Base-by-base conservation (phyloP, 2,888 invertebrate species). In the Chaetoderma sp. region DNA sequence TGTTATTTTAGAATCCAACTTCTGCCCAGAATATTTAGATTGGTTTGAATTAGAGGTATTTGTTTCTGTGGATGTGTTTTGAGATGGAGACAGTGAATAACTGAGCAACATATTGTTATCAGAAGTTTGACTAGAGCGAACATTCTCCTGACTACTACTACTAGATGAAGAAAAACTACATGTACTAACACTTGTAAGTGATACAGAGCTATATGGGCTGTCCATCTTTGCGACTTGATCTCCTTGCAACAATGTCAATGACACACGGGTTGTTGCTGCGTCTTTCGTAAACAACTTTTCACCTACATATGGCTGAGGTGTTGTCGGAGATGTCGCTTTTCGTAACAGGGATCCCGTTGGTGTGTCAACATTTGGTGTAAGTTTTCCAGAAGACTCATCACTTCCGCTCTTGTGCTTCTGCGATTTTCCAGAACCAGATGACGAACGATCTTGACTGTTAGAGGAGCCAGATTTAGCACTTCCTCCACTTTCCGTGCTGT, bases 241-340 rank as follows among this genome's bases (percentile, higher is more conserved):
- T n/a, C 64, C 61, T 25, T 75, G 72, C 36, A 82, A 59, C 47
- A 80, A 54, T 67, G 77, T 77, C 2, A 78, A 77, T 18, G 83
- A 75, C 23, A 83, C 77, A 23, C 83, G 73, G 10, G 81, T 83
- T 1, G 82, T 83, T 1, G 78, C 78, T 30, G 82, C 83, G 63
- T 84, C 80, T 30, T 79, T 79, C 3, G 80, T 78, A 60, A 83
- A 83, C 39, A 83, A 65, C 63, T 83, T 83, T 68, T 83, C 83
- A 4, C 83, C 83, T 16, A 72, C 62, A 66, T 76, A 77, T 2
- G 55, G n/a, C n/a, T n/a, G n/a, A n/a, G n/a, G n/a, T n/a, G n/a
- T n/a, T n/a, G n/a, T n/a, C n/a, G n/a, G n/a, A n/a, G n/a, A n/a
- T n/a, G n/a, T n/a, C n/a, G n/a, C n/a, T n/a, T n/a, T n/a, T n/a